These are phyloP conservation scores for Drosophila sechellia DNA, from an alignment of 1,140 invertebrate species.

Conservation along the genomic window DNA sequence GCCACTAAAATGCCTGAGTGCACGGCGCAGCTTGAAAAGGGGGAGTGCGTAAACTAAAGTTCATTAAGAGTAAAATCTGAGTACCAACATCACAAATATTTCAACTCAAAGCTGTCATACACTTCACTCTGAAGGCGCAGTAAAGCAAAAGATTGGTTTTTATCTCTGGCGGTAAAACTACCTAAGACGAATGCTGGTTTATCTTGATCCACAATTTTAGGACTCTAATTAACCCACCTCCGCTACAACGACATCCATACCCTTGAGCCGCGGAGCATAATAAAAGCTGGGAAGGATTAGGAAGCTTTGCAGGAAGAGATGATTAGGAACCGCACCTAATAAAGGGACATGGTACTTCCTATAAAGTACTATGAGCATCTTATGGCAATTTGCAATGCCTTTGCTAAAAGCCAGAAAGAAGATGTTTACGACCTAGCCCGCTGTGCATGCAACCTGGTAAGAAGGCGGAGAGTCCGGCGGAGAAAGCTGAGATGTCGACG, in stretches of 20 bases:
- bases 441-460: conserved; percentile 64
- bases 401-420: not conserved
- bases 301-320: conserved; percentile 14
- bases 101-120: conserved; percentile 4
- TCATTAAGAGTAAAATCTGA: conserved; percentile 61
- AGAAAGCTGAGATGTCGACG: conserved; percentile 35
- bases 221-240: conserved; percentile 40
- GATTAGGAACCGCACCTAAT: not conserved
- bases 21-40: conserved; percentile 23
- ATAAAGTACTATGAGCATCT: not conserved
- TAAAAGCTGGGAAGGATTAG: conserved; percentile 24
- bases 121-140: conserved; percentile 5
- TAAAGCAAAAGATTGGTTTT: conserved; percentile 1
- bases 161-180: not conserved
- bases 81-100: not conserved
- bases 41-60: conserved; percentile 49
- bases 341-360: not conserved
- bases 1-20: conserved; percentile 59
- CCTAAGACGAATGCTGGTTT: not conserved
- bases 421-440: conserved; percentile 43
- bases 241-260: conserved; percentile 18
- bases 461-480: conserved; percentile 24
- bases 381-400: not conserved
- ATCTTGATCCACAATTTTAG: conserved; percentile 31
- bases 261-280: conserved; percentile 11